These are phyloP conservation scores for Apis mellifera DNA, from an alignment of 1,140 invertebrate species.

Conservation along the genomic window DNA sequence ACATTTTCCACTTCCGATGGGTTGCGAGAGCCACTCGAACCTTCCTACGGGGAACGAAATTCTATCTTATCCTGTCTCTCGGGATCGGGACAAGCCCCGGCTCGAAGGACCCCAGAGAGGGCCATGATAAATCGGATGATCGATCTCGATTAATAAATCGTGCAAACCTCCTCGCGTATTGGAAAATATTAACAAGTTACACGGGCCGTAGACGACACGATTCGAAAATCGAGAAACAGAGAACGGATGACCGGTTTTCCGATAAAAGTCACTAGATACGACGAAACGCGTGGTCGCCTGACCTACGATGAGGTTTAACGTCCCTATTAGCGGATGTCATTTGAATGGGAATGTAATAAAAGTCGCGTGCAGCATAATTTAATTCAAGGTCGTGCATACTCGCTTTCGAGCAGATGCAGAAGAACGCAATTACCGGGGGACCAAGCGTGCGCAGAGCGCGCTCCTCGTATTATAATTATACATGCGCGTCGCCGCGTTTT, in stretches of 20 bases:
- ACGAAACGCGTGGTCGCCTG: conserved; percentile 31
- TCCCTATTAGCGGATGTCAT: conserved; percentile 61
- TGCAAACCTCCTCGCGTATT: background rate
- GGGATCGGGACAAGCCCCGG: conserved; percentile 1
- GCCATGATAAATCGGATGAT: conserved; percentile 2
- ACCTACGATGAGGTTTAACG: conserved; percentile 57
- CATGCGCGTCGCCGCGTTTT: background rate
- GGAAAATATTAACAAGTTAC: background rate
- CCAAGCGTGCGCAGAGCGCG: background rate
- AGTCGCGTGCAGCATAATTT: conserved; percentile 64
- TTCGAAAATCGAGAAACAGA: background rate
- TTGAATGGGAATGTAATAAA: conserved; percentile 67
- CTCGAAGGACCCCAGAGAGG: background rate
- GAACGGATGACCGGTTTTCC: background rate
- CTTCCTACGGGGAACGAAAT: conserved; percentile 44
- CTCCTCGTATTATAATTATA: conserved; percentile 11
- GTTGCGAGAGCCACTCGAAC: conserved; percentile 22
- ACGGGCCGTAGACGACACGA: background rate
- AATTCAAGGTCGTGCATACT: conserved; percentile 59
- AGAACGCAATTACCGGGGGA: conserved; percentile 38
- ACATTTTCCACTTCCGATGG: conserved; percentile 75
- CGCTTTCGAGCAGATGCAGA: conserved; percentile 36
- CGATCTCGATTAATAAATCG: background rate
- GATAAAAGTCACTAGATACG: conserved; percentile 12
- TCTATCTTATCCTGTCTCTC: conserved; percentile 57